Percentiles rank a stretch among this genome's conserved stretches.
Conservation (phyloP, 2,797 vertebrate genomes). For the Botia kubotai region DNA sequence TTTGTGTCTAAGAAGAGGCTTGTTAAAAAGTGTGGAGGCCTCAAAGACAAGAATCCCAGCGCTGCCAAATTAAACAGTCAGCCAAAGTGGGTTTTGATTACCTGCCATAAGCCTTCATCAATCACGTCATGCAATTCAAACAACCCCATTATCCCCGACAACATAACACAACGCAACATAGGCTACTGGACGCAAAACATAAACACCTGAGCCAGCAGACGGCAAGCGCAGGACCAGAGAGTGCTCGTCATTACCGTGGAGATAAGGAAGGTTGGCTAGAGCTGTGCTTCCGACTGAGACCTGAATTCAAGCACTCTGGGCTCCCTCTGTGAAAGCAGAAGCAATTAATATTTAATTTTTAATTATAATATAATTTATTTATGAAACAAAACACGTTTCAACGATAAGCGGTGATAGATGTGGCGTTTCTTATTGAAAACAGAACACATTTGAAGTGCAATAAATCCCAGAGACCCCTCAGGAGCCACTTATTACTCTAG, state of each 20-base stretch:
- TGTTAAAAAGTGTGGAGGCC: constrained; percentile 74
- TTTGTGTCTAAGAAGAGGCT: constrained; percentile 80
- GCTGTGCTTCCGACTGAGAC: background rate
- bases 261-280: constrained; percentile 26
- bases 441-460: constrained; percentile 2
- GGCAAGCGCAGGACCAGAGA: constrained; percentile 14
- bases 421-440: constrained; percentile 26
- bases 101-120: constrained; percentile 82
- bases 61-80: constrained; percentile 82
- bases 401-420: constrained; percentile 3
- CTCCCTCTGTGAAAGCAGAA: background rate
- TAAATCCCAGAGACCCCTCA: constrained; percentile 19
- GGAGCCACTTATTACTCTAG: constrained; percentile 9
- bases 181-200: constrained; percentile 41
- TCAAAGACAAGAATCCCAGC: constrained; percentile 79
- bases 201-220: constrained; percentile 27
- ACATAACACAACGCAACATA: constrained; percentile 43
- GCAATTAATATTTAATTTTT: constrained; percentile 28
- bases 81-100: constrained; percentile 82
- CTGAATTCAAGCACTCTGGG: background rate
- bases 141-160: constrained; percentile 70
- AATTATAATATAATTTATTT: constrained; percentile 4
- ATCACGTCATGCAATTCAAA: constrained; percentile 81
- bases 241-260: constrained; percentile 12
- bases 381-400: constrained; percentile 25